These are phyloP conservation scores for Oophaga pumilio DNA, from an alignment of 2,113 vertebrate species.

Conservation along the genomic window DNA sequence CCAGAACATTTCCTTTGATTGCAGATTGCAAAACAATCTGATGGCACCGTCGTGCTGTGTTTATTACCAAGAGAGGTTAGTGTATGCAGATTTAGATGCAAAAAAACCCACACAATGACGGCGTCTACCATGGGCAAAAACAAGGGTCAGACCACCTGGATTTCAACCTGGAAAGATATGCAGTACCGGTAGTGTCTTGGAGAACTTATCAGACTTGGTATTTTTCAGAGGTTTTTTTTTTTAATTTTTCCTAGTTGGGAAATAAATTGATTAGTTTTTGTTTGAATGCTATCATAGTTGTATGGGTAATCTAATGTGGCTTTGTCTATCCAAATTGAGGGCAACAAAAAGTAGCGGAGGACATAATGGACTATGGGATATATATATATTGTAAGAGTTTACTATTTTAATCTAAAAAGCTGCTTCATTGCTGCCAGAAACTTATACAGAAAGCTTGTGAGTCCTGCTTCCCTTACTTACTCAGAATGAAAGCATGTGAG, in stretches of 20 bases:
- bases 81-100: background rate
- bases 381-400: background rate
- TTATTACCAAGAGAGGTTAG: background rate
- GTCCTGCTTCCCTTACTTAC: no score
- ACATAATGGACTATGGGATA: background rate
- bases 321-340: no score
- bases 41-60: background rate
- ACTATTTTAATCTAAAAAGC: background rate
- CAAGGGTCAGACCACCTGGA: background rate
- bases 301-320: no score
- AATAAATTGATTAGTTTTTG: background rate
- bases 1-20: slow-evolving; percentile 12
- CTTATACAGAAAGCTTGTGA: background rate
- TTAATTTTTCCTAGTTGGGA: background rate
- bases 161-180: background rate
- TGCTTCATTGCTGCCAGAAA: background rate
- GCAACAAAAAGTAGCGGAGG: background rate
- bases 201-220: background rate
- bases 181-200: background rate
- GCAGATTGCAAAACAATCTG: slow-evolving; percentile 24
- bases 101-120: background rate
- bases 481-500: no score
- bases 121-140: background rate
- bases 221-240: background rate
- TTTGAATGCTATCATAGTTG: no score